Percentiles rank a stretch among this genome's conserved stretches.
Evolutionary conservation across 2,888 invertebrate genomes (phyloP).

Genomic region (Strigamia crassipes): DNA sequence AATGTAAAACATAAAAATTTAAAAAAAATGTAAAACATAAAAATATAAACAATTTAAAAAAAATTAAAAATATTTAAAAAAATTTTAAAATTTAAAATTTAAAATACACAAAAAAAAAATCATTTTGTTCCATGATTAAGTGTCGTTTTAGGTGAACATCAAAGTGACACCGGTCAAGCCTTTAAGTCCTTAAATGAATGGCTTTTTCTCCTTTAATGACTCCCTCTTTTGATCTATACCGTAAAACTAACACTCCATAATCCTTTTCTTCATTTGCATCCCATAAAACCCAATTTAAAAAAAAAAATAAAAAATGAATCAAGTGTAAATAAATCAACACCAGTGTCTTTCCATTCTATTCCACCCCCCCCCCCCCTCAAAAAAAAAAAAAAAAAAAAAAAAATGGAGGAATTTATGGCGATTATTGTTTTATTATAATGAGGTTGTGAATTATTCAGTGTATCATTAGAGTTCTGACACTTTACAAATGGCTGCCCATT

Average conservation of each 20-base stretch:
- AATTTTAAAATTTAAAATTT: too few relatives aligned
- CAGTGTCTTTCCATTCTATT: not conserved
- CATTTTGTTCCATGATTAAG: not conserved
- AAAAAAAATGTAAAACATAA: too few relatives aligned
- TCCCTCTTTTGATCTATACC: not conserved
- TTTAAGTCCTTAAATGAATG: conserved; percentile 5
- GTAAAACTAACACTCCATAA: not conserved
- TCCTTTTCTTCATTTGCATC: conserved; percentile 3
- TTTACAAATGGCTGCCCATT: not conserved
- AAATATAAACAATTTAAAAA: too few relatives aligned
- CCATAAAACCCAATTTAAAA: not conserved
- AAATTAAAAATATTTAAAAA: too few relatives aligned
- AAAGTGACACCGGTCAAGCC: conserved; percentile 30
- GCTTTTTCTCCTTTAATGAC: not conserved
- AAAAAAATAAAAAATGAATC: not conserved
- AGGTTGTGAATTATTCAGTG: conserved; percentile 26
- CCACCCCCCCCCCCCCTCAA: too few relatives aligned
- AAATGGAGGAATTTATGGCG: not conserved
- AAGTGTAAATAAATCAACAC: conserved; percentile 5
- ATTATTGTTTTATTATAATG: conserved; percentile 30
- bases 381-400: not conserved
- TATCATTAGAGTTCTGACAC: conserved; percentile 4
- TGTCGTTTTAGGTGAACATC: conserved; percentile 12
- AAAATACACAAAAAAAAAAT: not conserved
- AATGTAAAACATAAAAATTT: too few relatives aligned